Evolutionary conservation across 2,113 vertebrate genomes (phyloP).

Genomic region (Malurus cyaneus): DNA sequence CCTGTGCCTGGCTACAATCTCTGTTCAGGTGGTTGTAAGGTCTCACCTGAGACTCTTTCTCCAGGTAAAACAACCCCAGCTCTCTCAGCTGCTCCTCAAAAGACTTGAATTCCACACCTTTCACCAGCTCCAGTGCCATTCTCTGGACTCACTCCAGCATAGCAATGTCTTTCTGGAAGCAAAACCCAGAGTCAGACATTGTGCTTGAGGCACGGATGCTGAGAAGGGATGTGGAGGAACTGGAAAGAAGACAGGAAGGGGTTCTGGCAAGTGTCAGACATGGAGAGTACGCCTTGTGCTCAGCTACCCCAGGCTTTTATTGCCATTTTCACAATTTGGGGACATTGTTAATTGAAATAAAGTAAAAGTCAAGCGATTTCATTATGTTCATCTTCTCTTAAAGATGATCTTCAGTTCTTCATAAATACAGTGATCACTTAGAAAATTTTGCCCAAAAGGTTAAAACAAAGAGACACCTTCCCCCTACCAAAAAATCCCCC

Average conservation of each 20-base stretch:
- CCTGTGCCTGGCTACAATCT: neutral
- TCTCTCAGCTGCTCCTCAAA: neutral
- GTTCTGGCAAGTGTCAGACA: neutral
- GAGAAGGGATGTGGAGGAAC: neutral
- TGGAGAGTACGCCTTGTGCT: neutral
- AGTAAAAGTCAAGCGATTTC: neutral
- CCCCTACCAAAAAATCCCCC: rapidly evolving
- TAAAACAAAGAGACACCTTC: neutral
- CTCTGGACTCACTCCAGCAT: neutral
- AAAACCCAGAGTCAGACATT: neutral
- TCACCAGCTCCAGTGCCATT: neutral
- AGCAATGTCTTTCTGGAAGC: neutral
- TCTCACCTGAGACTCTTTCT: neutral
- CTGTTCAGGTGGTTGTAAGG: neutral
- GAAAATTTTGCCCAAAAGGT: neutral
- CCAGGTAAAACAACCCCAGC: neutral
- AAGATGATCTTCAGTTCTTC: neutral
- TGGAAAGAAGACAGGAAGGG: neutral
- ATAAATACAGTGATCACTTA: neutral
- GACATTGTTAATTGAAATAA: neutral
- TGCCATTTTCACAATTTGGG: neutral
- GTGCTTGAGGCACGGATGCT: neutral
- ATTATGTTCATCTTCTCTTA: neutral
- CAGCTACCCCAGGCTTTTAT: neutral
- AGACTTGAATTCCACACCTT: neutral